Base-by-base conservation (phyloP, 2,888 invertebrate species). In the Brachypterus glaber region DNA sequence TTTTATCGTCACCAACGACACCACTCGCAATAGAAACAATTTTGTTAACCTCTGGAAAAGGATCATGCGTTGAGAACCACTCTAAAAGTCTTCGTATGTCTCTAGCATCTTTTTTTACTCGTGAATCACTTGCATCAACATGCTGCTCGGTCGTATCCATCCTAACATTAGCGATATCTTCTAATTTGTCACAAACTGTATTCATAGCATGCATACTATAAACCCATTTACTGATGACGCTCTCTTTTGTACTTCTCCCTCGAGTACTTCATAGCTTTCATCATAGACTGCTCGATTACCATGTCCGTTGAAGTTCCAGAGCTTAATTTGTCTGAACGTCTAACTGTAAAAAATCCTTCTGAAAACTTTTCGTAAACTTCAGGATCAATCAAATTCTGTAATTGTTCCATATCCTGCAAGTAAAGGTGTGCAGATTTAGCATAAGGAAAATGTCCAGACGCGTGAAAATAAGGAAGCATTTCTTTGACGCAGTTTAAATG, bases 231-330 rank as follows among this genome's bases (percentile, higher is more conserved):
- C 58, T 52, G 43, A 62, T 48, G n/a, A 59, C 59, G 45, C 57
- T 59, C 7, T 35, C 57, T 55, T 54, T 50, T 44, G 44, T 53
- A 37, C 21, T 54, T 52, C 34, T 48, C 5, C 61, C 60, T 52
- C 55, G 60, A 56, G 60, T 33, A 48, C 55, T 63, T 63, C 43
- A 54, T 53, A 2, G 49, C n/a, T 47, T 54, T 56, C 53, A 56
- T 53, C 39, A 55, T 36, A 4, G 46, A 47, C 35, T 54, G 55
- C 39, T 57, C 53, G 39, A 63, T 62, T 1, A 55, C 40, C 60
- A 61, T 60, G 36, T 61, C 63, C 21, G 59, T 57, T 39, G 52
- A 60, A 51, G 55, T 58, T 48, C 60, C 60, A 56, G 53, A 60
- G 54, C 49, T 54, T 9, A 59, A 49, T 60, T 63, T 61, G 27